Conservation (phyloP, 2,113 vertebrate genomes). For the Mixornis gularis region DNA sequence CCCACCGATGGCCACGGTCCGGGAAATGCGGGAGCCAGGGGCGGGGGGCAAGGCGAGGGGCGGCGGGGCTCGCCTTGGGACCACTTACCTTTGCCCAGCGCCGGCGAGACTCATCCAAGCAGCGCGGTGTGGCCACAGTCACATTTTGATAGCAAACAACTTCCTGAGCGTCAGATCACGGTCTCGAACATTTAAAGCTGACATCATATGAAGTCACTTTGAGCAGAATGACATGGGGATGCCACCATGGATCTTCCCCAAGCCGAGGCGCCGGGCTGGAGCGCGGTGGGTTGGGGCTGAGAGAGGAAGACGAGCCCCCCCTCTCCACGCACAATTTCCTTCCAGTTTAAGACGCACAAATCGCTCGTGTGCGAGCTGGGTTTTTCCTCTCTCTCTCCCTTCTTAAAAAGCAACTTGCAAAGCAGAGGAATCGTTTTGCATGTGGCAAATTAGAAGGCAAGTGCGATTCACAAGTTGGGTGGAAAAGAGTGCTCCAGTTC, state of each 20-base stretch:
- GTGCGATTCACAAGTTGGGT: constrained; percentile 66
- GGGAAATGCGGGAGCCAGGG: constrained; percentile 12
- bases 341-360: constrained; percentile 57
- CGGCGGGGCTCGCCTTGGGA: constrained; percentile 24
- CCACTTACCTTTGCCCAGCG: constrained; percentile 75
- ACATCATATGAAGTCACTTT: constrained; percentile 86
- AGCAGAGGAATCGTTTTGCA: constrained; percentile 64
- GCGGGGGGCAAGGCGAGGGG: constrained; percentile 9
- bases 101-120: constrained; percentile 76
- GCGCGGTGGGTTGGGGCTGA: constrained; percentile 56
- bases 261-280: constrained; percentile 24
- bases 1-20: not conserved
- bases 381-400: constrained; percentile 61
- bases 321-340: constrained; percentile 50
- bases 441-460: constrained; percentile 68
- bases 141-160: constrained; percentile 85
- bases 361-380: constrained; percentile 47
- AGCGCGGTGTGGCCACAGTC: constrained; percentile 79
- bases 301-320: constrained; percentile 44
- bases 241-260: constrained; percentile 58
- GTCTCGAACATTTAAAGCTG: constrained; percentile 83
- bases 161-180: constrained; percentile 82
- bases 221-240: constrained; percentile 79
- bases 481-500: constrained; percentile 59
- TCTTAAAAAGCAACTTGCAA: constrained; percentile 63